Evolutionary conservation across 2,888 invertebrate species (phyloP), one percentile per base, ranked within the genome.

Genomic region (Elysia crispata): DNA sequence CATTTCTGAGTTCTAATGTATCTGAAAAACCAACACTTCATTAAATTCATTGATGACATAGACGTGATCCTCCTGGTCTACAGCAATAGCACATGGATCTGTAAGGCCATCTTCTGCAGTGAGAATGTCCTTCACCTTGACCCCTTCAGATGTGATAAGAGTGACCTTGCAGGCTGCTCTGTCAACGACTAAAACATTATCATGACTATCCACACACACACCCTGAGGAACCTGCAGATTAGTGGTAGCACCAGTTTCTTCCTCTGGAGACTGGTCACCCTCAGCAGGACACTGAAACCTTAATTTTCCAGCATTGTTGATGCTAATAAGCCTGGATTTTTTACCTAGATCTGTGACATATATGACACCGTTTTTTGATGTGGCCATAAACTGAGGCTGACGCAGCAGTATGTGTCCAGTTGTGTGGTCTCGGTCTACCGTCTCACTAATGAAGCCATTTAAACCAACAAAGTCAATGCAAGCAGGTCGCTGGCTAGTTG

Each of bases 281-380:
- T 62, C 73, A 49, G 72, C 41, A 3, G 75, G 75, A 31, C 60
- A 75, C 30, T 60, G 57, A 31, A 60, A 75, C 31, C n/a, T 3
- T 13, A 80, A 64, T 76, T 80, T 80, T 13, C 80, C 80, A 0
- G 80, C 80, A n/a, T 80, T 80, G 64, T 80, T 80, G 49, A 80
- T 25, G 28, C 80, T 67, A 13, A 80, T 15, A 28, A 80, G 60
- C 60, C 30, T 69, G 49, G 76, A n/a, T 20, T 28, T 20, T 60
- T 30, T n/a, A 8, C 60, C 25, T 30, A 23, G 18, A 31, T 80
- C 80, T 1, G 76, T 70, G 62, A 76, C 80, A 49, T 67, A 76
- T 30, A 80, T 76, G 28, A 80, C 70, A 28, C 80, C 80, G 6
- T 76, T 64, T 20, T 72, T 62, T 11, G 76, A 60, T n/a, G 80